These are phyloP conservation scores for Trissolcus japonicus DNA, from an alignment of 2,888 invertebrate genomes.

Conservation along the genomic window DNA sequence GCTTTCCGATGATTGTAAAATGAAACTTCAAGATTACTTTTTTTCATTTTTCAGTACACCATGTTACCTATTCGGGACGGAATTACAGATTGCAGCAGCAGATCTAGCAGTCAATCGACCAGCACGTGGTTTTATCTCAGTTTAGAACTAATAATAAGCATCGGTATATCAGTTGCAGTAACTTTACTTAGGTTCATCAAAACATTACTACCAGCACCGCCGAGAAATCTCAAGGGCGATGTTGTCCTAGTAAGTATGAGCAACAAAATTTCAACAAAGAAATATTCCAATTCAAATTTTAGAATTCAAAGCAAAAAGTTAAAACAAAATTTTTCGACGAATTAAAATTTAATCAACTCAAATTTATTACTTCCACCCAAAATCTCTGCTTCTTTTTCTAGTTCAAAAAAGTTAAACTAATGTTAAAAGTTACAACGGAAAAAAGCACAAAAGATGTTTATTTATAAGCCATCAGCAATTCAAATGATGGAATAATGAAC, in stretches of 20 bases:
- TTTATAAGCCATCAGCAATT: slow-evolving; percentile 1
- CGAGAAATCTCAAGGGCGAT: slow-evolving; percentile 68
- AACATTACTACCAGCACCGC: slow-evolving; percentile 70
- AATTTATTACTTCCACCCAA: not conserved
- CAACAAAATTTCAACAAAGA: not conserved
- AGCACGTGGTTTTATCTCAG: slow-evolving; percentile 67
- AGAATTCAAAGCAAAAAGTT: too few species aligned
- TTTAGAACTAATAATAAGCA: slow-evolving; percentile 66
- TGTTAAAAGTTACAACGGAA: not conserved
- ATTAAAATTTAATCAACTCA: not conserved
- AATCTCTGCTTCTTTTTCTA: not conserved
- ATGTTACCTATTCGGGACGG: slow-evolving; percentile 65
- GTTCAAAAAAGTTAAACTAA: not conserved
- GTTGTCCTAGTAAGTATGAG: slow-evolving; percentile 70
- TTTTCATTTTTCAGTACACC: slow-evolving; percentile 58
- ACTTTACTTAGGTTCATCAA: slow-evolving; percentile 63
- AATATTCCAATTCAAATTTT: not conserved
- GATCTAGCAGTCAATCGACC: slow-evolving; percentile 61
- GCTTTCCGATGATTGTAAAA: not conserved
- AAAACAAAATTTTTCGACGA: not conserved
- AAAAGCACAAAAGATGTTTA: not conserved
- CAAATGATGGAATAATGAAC: slow-evolving; percentile 8
- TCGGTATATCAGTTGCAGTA: slow-evolving; percentile 62
- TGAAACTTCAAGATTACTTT: not conserved
- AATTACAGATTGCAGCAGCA: slow-evolving; percentile 50